Base-by-base conservation (phyloP, 2,888 invertebrate species). In the Arrhopalites spinosus region DNA sequence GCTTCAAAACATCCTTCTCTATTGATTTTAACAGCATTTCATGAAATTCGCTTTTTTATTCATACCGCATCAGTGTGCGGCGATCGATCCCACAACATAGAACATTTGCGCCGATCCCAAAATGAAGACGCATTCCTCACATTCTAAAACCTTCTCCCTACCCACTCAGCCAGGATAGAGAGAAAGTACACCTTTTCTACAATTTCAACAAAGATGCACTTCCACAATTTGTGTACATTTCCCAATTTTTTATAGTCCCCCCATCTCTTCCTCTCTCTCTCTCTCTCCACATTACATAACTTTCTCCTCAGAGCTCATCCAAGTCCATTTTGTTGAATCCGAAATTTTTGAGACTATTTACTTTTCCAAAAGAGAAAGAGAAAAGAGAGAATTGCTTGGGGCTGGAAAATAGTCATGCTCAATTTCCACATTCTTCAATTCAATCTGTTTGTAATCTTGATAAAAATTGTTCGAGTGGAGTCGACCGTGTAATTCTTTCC, bases 81-180 rank as follows among this genome's bases (percentile, higher is more conserved):
- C 45, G 70, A 75, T 75, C 75, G 75, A 75, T 75, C 71, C 11
- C 36, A 7, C 45, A 71, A 30, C 20, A 20, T 36, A 67, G 59
- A 67, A 66, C 67, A 73, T 76, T 76, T 76, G 76, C 76, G 76
- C 76, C 76, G 76, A 76, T 53, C 76, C 61, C 56, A 73, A 75
- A 75, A 76, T 76, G 76, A 76, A 76, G 73, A 73, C 72, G 68
- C 76, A 76, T 76, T 76, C 76, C 76, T 72, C 56, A 73, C 76
- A 76, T 68, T 66, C 36, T 30, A 23, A 13, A 73, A 23, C 20
- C 43, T n/a, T 66, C 36, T 36, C 20, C 36, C n/a, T 66, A 43
- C 30, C 36, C 43, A n/a, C 43, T 63, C 2, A 63, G 17, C 2
- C 5, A 7, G 25, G 2, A 20, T 20, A 8, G 17, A 8, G 27